These are phyloP conservation scores for Lasioglossum zephyrum DNA, from an alignment of 2,888 invertebrate species.

Conservation along the genomic window DNA sequence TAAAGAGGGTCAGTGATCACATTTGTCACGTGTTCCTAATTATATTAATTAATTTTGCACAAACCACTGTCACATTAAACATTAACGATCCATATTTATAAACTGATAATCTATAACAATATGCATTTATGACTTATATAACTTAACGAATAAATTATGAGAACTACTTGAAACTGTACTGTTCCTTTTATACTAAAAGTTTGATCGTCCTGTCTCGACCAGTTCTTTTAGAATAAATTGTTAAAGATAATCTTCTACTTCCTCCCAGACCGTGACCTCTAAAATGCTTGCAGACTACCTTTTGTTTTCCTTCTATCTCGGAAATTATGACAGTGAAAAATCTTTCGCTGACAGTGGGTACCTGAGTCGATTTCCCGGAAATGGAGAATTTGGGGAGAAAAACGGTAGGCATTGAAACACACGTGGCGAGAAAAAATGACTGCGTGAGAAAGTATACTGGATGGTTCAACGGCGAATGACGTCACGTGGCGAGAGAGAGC, in stretches of 20 bases:
- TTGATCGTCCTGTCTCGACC: background rate
- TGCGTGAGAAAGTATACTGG: constrained; percentile 14
- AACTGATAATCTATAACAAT: no score
- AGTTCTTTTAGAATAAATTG: background rate
- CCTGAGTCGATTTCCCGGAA: no score
- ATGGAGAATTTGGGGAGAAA: background rate
- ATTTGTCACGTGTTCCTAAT: no score
- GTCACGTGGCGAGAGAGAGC: constrained; percentile 78
- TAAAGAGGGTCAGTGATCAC: background rate
- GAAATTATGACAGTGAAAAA: background rate
- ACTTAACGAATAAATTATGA: background rate
- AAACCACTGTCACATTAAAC: no score
- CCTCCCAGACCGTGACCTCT: background rate
- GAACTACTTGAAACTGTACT: background rate
- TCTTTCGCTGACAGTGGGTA: background rate
- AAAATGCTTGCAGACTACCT: background rate
- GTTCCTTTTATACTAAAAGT: background rate
- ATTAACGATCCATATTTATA: no score
- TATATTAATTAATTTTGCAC: no score
- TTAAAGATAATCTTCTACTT: background rate
- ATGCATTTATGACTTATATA: background rate
- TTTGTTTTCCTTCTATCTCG: background rate
- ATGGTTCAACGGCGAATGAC: constrained; percentile 59
- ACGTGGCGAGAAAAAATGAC: background rate
- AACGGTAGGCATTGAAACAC: background rate